Evolutionary conservation across 2,113 vertebrate species (phyloP).

Genomic region (Boleophthalmus pectinirostris): DNA sequence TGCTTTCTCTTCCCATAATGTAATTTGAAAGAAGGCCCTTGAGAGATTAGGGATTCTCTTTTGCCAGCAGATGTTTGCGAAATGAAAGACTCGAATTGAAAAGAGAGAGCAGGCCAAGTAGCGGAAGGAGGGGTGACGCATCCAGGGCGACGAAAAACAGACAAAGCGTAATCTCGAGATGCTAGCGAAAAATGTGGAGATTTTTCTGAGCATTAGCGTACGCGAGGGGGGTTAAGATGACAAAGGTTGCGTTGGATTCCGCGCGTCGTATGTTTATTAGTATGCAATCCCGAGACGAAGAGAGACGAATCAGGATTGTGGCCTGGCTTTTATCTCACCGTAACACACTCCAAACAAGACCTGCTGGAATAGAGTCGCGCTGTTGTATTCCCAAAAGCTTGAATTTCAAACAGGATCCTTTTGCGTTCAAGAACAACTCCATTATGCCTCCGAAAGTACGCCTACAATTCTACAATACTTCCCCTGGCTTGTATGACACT

Average conservation of each 20-base stretch:
- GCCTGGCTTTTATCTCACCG: conserved; percentile 68
- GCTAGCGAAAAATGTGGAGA: conserved; percentile 45
- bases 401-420: conserved; percentile 52
- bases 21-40: conserved; percentile 68
- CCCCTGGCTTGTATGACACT: conserved; percentile 22
- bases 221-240: conserved; percentile 28
- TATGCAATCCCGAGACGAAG: conserved; percentile 49
- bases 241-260: conserved; percentile 58
- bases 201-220: conserved; percentile 38
- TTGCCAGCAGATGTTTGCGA: conserved; percentile 73
- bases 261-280: conserved; percentile 67
- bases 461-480: conserved; percentile 25
- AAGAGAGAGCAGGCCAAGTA: conserved; percentile 23
- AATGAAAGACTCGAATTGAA: conserved; percentile 62
- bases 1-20: conserved; percentile 66
- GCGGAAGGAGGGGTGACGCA: conserved; percentile 23
- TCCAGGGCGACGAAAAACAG: conserved; percentile 42
- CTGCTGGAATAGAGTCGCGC: conserved; percentile 55
- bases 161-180: conserved; percentile 69
- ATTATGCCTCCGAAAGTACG: conserved; percentile 48
- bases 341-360: conserved; percentile 58
- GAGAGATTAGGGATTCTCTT: conserved; percentile 69
- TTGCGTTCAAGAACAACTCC: conserved; percentile 60
- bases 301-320: conserved; percentile 65
- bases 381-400: conserved; percentile 50